These are phyloP conservation scores for Corydoras maculifer DNA, from an alignment of 2,113 vertebrate genomes.

Conservation along the genomic window DNA sequence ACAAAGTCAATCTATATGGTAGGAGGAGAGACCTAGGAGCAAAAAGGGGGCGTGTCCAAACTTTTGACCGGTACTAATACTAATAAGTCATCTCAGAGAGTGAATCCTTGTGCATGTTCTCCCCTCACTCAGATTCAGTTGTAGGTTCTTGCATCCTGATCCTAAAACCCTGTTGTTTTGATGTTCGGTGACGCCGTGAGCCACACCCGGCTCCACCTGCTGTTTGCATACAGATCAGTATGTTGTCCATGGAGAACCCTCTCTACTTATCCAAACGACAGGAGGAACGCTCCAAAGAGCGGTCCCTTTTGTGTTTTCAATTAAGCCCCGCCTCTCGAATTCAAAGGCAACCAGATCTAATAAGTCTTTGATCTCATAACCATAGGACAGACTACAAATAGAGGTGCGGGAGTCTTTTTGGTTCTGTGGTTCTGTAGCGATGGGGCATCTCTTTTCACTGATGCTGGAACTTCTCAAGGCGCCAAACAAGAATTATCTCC, in stretches of 20 bases:
- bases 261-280: conserved; percentile 24
- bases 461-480: conserved; percentile 37
- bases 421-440: conserved; percentile 47
- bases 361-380: conserved; percentile 58
- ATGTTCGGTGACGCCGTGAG: conserved; percentile 19
- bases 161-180: neutral
- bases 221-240: conserved; percentile 23
- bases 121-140: too few species aligned
- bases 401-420: conserved; percentile 25
- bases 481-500: conserved; percentile 61
- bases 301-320: conserved; percentile 55
- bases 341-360: conserved; percentile 51
- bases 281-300: conserved; percentile 8
- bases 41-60: too few species aligned
- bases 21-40: too few species aligned
- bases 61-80: too few species aligned
- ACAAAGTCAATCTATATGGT: too few species aligned
- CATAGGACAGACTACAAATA: conserved; percentile 51
- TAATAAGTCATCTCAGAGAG: too few species aligned
- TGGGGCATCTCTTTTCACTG: conserved; percentile 45
- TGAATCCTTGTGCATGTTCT: too few species aligned
- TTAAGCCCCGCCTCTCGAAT: conserved; percentile 55
- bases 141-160: too few species aligned
- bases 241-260: conserved; percentile 30
- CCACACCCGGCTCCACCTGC: neutral